phyloP scores from a whole-genome alignment of 2,888 invertebrate species.

The Agrotis clavis region DNA sequence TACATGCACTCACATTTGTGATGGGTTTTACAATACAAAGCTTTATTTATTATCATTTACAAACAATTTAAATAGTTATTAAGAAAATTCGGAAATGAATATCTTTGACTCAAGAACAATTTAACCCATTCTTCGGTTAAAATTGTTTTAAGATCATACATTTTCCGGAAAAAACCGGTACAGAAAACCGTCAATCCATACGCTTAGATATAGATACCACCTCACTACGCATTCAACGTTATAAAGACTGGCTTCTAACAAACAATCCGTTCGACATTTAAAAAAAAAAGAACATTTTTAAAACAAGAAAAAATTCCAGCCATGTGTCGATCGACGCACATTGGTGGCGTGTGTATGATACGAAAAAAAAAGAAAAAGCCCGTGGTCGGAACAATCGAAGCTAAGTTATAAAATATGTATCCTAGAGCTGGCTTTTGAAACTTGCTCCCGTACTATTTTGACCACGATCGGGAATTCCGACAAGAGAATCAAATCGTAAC shows the following conservation, averaged over 20 bases:
- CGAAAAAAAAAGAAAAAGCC: slow-evolving; percentile 75
- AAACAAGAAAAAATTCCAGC: slow-evolving; percentile 76
- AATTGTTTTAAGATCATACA: neutral
- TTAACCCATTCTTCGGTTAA: too few relatives aligned
- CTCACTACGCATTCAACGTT: slow-evolving; percentile 60
- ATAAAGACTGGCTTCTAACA: slow-evolving; percentile 77
- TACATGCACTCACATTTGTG: neutral
- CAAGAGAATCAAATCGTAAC: slow-evolving; percentile 79
- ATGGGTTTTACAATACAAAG: neutral
- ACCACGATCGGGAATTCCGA: slow-evolving; percentile 88
- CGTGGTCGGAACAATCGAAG: slow-evolving; percentile 90
- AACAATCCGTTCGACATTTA: slow-evolving; percentile 80
- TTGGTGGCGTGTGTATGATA: slow-evolving; percentile 85
- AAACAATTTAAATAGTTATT: neutral
- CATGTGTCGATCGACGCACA: slow-evolving; percentile 86
- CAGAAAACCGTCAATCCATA: slow-evolving; percentile 24
- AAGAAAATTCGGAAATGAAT: neutral
- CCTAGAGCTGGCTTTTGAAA: slow-evolving; percentile 86
- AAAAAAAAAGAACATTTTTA: slow-evolving; percentile 71
- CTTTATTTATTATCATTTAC: too few relatives aligned
- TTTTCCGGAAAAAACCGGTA: neutral
- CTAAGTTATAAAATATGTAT: slow-evolving; percentile 91
- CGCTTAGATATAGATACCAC: slow-evolving; percentile 42
- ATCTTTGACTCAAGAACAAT: neutral
- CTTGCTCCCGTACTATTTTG: slow-evolving; percentile 86